Percentiles rank a stretch among this genome's conserved stretches.
Evolutionary conservation across 1,140 invertebrate species (phyloP).

Genomic region (Gryllus bimaculatus): DNA sequence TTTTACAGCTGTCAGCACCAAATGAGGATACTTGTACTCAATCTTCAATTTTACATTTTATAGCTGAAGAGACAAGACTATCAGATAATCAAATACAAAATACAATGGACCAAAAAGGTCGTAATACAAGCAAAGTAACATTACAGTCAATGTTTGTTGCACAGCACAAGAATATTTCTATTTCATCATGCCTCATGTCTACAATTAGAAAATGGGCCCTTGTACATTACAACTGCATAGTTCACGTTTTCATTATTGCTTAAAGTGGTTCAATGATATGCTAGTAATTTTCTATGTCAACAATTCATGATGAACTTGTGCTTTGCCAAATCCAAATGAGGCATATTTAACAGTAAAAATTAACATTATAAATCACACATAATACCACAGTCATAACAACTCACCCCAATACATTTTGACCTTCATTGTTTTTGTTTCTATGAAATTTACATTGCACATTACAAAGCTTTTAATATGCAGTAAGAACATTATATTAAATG

Average conservation of each 20-base stretch:
- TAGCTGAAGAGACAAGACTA: background rate
- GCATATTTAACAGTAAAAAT: no score
- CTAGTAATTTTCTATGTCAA: background rate
- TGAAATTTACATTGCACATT: background rate
- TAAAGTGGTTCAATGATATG: background rate
- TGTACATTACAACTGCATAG: background rate
- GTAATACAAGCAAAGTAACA: no score
- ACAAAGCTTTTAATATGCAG: background rate
- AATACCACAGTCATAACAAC: no score
- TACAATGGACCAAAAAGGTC: background rate
- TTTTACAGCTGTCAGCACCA: slow-evolving; percentile 3
- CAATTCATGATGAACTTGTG: background rate
- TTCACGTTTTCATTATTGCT: background rate
- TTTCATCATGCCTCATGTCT: background rate
- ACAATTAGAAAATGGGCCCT: background rate
- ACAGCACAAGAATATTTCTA: no score
- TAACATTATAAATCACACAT: no score
- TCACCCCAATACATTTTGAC: no score
- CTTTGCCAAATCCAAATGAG: background rate
- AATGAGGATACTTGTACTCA: background rate
- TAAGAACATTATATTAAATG: no score
- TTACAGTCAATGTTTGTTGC: no score
- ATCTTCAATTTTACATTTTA: background rate
- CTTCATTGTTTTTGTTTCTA: no score
- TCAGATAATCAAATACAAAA: background rate